Conservation (phyloP, 2,888 invertebrate species). For the Melangyna quadrimaculata region DNA sequence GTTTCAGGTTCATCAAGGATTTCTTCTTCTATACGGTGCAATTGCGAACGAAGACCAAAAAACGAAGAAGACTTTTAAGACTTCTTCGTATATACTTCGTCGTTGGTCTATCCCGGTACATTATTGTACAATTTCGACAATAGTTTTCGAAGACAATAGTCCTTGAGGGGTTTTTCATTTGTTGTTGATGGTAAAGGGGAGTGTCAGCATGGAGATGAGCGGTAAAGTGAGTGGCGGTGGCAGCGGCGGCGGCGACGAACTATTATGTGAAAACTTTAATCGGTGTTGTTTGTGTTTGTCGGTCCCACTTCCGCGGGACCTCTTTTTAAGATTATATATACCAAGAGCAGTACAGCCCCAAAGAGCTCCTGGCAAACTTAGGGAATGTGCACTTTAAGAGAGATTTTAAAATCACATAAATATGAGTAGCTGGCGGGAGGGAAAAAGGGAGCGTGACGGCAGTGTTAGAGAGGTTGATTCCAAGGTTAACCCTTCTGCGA, state of each 20-base stretch:
- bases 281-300: conserved; percentile 61
- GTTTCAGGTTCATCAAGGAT: conserved; percentile 69
- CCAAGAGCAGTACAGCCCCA: neutral
- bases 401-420: conserved; percentile 47
- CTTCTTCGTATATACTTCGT: conserved; percentile 10
- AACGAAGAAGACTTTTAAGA: conserved; percentile 43
- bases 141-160: conserved; percentile 50
- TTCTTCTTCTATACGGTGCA: conserved; percentile 14
- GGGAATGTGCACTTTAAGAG: conserved; percentile 9
- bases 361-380: neutral
- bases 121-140: conserved; percentile 58
- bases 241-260: neutral
- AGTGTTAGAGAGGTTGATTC: neutral
- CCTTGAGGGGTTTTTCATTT: conserved; percentile 26
- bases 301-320: conserved; percentile 57
- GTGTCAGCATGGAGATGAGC: neutral
- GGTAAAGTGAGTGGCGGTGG: neutral
- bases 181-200: conserved; percentile 2
- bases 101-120: conserved; percentile 52
- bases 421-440: neutral
- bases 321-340: conserved; percentile 33
- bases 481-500: conserved; percentile 42
- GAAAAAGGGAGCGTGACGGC: too few relatives aligned
- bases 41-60: conserved; percentile 7
- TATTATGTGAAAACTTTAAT: conserved; percentile 66